phyloP scores from a whole-genome alignment of 2,888 invertebrate genomes.

The Drosophila melanocephala region DNA sequence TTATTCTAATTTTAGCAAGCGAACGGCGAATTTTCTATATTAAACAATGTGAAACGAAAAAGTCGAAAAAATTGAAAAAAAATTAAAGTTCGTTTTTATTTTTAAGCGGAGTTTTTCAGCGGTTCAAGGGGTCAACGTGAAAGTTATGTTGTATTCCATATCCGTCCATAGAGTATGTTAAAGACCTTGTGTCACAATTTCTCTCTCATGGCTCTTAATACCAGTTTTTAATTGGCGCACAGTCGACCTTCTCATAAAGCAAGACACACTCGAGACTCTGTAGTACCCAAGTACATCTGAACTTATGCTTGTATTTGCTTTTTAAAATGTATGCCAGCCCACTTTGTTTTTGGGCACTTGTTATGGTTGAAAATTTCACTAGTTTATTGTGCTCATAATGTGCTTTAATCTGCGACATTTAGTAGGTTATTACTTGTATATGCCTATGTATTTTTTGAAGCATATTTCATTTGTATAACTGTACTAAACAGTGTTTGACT shows the following conservation, averaged over 20 bases:
- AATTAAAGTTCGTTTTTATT: conserved; percentile 21
- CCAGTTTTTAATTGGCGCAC: conserved; percentile 48
- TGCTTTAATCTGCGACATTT: conserved; percentile 39
- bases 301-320: conserved; percentile 17
- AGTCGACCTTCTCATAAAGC: conserved; percentile 56
- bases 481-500: not conserved
- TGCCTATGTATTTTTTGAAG: conserved; percentile 24
- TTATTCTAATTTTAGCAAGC: conserved; percentile 64
- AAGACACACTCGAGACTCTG: conserved; percentile 18
- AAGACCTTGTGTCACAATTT: conserved; percentile 70
- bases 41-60: conserved; percentile 11
- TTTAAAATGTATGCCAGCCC: conserved; percentile 50
- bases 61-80: not conserved
- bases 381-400: conserved; percentile 64
- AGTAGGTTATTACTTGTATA: conserved; percentile 16
- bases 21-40: conserved; percentile 16
- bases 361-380: conserved; percentile 66
- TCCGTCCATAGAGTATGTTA: conserved; percentile 24
- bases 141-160: conserved; percentile 49
- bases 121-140: conserved; percentile 38
- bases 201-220: conserved; percentile 49
- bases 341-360: conserved; percentile 44
- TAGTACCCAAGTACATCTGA: conserved; percentile 5
- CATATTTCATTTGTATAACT: conserved; percentile 46
- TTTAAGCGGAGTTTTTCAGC: not conserved